These are phyloP conservation scores for Cryptomyrus ogoouensis DNA, from an alignment of 2,113 vertebrate species.

Conservation along the genomic window DNA sequence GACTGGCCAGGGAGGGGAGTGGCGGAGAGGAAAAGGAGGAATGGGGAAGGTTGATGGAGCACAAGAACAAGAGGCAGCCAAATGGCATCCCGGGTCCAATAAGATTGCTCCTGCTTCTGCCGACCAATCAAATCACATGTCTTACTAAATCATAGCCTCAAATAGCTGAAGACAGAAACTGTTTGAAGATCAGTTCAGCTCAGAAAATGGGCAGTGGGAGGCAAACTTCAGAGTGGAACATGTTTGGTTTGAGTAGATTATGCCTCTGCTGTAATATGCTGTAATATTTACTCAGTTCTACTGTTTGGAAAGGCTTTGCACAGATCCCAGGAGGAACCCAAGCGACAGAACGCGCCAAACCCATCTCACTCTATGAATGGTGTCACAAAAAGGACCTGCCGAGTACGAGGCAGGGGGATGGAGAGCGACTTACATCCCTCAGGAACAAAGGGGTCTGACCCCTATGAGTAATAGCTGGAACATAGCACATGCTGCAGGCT, in stretches of 20 bases:
- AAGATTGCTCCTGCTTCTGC: background rate
- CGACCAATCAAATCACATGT: background rate
- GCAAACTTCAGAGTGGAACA: background rate
- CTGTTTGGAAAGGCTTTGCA: background rate
- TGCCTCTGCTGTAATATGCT: background rate
- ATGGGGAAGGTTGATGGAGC: background rate
- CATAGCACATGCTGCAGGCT: background rate
- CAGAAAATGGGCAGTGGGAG: background rate
- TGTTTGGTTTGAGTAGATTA: background rate
- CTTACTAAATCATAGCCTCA: background rate
- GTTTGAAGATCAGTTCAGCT: background rate
- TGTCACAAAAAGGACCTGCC: background rate
- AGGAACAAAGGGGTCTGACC: background rate
- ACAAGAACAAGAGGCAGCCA: background rate
- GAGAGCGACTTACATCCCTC: background rate
- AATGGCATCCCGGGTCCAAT: background rate
- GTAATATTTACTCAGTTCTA: background rate
- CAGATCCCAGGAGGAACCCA: background rate
- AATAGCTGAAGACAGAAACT: background rate
- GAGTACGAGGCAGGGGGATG: background rate
- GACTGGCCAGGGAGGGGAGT: background rate
- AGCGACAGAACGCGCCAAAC: background rate
- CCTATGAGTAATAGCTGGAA: background rate
- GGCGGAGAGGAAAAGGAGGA: background rate
- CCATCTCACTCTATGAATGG: background rate